Evolutionary conservation across 2,888 invertebrate genomes (phyloP).

Genomic region (Poecilus cupreus): DNA sequence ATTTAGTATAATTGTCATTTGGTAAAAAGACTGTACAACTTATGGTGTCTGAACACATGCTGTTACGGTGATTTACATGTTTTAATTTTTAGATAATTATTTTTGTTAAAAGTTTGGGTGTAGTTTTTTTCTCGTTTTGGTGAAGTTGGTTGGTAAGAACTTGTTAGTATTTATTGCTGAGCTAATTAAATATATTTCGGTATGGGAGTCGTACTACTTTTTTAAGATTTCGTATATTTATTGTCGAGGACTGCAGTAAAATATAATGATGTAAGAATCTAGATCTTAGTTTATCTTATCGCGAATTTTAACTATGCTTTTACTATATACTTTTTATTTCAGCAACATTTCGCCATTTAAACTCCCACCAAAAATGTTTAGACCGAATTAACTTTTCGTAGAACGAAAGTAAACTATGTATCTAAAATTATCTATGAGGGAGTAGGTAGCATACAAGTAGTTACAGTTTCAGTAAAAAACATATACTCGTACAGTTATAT

Average conservation of each 20-base stretch:
- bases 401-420: no score
- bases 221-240: not conserved
- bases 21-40: conserved; percentile 15
- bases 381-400: no score
- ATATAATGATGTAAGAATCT: conserved; percentile 26
- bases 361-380: no score
- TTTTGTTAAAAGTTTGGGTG: conserved; percentile 22
- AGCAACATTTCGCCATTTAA: no score
- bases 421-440: no score
- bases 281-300: not conserved
- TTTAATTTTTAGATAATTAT: conserved; percentile 48
- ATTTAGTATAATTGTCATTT: conserved; percentile 40
- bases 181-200: conserved; percentile 34
- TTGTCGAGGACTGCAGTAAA: conserved; percentile 12
- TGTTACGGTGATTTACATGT: conserved; percentile 45
- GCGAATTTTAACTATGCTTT: not conserved
- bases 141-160: not conserved
- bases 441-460: no score
- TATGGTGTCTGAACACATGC: conserved; percentile 19
- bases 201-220: not conserved
- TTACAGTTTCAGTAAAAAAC: no score
- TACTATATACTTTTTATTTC: no score
- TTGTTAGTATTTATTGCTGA: conserved; percentile 28
- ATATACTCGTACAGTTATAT: no score
- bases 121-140: conserved; percentile 30